These are phyloP conservation scores for Dunckerocampus dactyliophorus DNA, from an alignment of 2,113 vertebrate genomes.

Conservation along the genomic window DNA sequence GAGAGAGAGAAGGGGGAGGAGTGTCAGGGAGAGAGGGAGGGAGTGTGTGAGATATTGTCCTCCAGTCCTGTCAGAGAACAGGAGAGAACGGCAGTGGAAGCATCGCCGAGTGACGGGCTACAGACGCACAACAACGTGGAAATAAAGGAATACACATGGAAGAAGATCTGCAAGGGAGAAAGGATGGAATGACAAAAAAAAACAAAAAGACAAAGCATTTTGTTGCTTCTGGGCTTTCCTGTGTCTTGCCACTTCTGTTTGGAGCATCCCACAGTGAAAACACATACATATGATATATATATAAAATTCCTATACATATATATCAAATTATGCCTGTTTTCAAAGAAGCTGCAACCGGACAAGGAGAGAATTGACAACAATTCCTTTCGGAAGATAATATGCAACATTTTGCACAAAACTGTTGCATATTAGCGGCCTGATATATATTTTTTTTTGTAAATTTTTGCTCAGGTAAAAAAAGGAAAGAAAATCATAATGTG, in stretches of 20 bases:
- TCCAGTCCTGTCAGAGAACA: constrained; percentile 67
- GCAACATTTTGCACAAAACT: constrained; percentile 54
- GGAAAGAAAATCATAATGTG: constrained; percentile 19
- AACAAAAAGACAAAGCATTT: constrained; percentile 37
- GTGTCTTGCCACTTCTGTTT: constrained; percentile 53
- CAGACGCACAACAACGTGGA: constrained; percentile 32
- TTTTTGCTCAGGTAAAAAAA: constrained; percentile 24
- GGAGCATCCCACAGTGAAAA: constrained; percentile 76
- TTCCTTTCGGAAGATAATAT: constrained; percentile 32
- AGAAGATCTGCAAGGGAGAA: constrained; percentile 34
- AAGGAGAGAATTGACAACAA: constrained; percentile 58
- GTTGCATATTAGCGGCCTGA: constrained; percentile 54
- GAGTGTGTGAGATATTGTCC: constrained; percentile 58
- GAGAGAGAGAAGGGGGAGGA: constrained; percentile 35
- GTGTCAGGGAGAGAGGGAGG: constrained; percentile 27
- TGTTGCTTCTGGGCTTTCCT: constrained; percentile 39
- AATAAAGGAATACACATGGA: constrained; percentile 51
- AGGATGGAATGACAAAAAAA: constrained; percentile 55
- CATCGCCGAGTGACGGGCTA: constrained; percentile 39
- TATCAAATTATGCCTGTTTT: constrained; percentile 82
- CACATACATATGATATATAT: constrained; percentile 83
- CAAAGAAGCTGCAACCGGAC: constrained; percentile 70
- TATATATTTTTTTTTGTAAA: constrained; percentile 18
- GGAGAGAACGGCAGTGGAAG: constrained; percentile 50
- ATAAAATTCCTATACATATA: constrained; percentile 79